Conservation (phyloP, 1,140 invertebrate genomes). For the Parapsyche elsis region DNA sequence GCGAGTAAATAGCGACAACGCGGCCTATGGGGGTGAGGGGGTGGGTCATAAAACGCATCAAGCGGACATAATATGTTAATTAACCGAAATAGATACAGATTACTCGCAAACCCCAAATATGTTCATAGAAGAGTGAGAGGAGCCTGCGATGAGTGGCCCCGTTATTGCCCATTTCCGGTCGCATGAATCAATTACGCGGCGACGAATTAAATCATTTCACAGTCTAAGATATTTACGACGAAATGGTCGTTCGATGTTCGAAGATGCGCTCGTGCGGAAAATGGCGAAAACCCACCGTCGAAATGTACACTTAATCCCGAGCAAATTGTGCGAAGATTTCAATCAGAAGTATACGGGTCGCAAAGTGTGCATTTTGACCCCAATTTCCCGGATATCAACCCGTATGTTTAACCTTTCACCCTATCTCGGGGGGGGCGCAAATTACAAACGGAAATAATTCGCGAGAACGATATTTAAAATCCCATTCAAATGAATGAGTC, state of each 20-base stretch:
- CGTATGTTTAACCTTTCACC: no score
- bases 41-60: constrained; percentile 1
- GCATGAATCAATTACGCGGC: background rate
- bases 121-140: background rate
- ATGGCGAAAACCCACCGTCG: background rate
- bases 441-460: no score
- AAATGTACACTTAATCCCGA: no score
- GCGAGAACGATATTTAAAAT: no score
- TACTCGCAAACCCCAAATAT: background rate
- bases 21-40: background rate
- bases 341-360: no score
- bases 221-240: no score
- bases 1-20: background rate
- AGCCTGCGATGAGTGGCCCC: background rate
- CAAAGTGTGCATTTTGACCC: no score
- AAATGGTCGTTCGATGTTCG: background rate
- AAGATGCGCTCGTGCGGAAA: background rate
- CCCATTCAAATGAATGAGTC: no score
- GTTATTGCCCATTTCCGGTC: background rate
- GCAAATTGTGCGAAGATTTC: no score
- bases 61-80: constrained; percentile 17
- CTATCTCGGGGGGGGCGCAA: no score
- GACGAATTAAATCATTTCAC: background rate
- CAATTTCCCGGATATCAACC: no score
- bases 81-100: constrained; percentile 12